Conservation (phyloP, 2,888 invertebrate species). For the Boloria euphrosyne region DNA sequence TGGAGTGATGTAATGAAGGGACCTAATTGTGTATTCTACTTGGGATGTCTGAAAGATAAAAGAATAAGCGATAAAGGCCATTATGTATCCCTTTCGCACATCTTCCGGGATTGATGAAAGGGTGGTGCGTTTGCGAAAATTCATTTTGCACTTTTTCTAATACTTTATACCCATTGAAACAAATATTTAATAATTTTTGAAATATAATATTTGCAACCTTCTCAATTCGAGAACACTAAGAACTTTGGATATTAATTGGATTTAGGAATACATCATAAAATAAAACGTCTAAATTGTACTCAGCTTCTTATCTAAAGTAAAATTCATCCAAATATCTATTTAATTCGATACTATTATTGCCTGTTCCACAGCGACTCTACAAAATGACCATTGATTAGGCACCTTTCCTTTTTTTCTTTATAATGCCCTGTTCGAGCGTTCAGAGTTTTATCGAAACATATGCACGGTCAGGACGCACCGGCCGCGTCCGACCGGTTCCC, state of each 20-base stretch:
- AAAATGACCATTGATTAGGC: slow-evolving; percentile 78
- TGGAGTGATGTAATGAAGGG: slow-evolving; percentile 80
- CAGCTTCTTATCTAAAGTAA: slow-evolving; percentile 52
- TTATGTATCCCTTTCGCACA: slow-evolving; percentile 53
- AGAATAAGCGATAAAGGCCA: slow-evolving; percentile 56
- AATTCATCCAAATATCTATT: slow-evolving; percentile 71
- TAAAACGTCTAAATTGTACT: not conserved
- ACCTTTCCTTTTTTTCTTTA: slow-evolving; percentile 68
- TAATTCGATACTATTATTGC: slow-evolving; percentile 72
- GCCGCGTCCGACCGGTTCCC: slow-evolving; percentile 70
- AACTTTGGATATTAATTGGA: no score
- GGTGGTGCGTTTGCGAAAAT: slow-evolving; percentile 33
- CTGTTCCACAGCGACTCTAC: slow-evolving; percentile 51
- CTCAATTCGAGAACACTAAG: no score
- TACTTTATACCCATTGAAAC: not conserved
- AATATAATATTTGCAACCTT: no score
- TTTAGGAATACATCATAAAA: not conserved
- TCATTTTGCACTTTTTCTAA: not conserved
- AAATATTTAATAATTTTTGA: no score
- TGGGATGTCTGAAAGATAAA: slow-evolving; percentile 70
- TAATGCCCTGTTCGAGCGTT: slow-evolving; percentile 78
- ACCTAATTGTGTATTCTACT: slow-evolving; percentile 78
- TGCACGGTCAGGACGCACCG: slow-evolving; percentile 67
- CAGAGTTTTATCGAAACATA: slow-evolving; percentile 76
- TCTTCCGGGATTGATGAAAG: slow-evolving; percentile 42